Base-by-base conservation (phyloP, 2,113 vertebrate species). In the Casuarius casuarius region DNA sequence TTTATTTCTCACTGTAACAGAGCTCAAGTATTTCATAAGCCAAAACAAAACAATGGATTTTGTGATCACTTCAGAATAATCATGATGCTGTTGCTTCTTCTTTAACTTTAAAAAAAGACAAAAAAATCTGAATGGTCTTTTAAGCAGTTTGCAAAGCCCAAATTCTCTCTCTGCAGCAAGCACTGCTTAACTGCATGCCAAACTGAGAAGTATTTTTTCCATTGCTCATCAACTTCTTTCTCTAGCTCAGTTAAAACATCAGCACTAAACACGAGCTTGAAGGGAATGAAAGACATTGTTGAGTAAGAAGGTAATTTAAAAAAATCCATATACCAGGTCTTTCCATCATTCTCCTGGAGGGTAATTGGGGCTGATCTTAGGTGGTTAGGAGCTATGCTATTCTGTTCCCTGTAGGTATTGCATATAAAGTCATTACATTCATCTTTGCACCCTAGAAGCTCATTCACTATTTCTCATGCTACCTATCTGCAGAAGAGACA, bases 1-100 rank as follows among this genome's bases (percentile, higher is more conserved):
- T 95, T 97, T 97, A 96, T 95, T 96, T 95, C 93, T 86, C 91
- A 35, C 83, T 95, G 75, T 96, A 98, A 95, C 94, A 89, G 92
- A 92, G 86, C 96, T 97, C 92, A 96, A 97, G 94, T 91, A 92
- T 96, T 98, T 97, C 95, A 97, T 96, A 98, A 98, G 86, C 94
- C 40, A 51, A 92, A 97, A 95, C 86, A 90, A 78, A 85, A 96
- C 89, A 97, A 96, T 93, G 94, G 94, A 96, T 97, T 96, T 97
- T 87, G 94, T 94, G 80, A 97, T 95, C 91, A 90, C 94, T 98
- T 97, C 94, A 91, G 92, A 96, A 95, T 98, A 97, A 97, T 96
- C 94, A 92, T 46, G 67, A 85, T 90, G 92, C 73, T 93, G 81
- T 84, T 89, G 74, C 83, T 97, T 66, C 89, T 96, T 97, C 71